Evolutionary conservation across 2,797 vertebrate species (phyloP).

Genomic region (Sebastolobus altivelis): DNA sequence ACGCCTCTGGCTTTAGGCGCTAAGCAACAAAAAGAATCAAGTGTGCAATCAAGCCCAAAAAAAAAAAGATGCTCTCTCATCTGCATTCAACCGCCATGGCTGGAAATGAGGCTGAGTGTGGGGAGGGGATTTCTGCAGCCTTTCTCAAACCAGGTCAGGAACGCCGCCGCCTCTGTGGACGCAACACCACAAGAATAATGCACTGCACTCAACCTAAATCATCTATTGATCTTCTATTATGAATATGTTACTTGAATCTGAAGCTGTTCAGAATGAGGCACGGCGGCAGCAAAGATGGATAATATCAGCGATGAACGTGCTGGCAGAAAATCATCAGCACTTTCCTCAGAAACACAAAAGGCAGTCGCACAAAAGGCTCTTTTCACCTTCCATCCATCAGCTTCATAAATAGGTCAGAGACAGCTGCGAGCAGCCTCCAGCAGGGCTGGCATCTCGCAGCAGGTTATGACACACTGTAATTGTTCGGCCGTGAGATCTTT

Average conservation of each 20-base stretch:
- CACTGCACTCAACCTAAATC: background rate
- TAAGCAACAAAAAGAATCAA: conserved; percentile 4
- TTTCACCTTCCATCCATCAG: conserved; percentile 65
- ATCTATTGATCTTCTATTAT: background rate
- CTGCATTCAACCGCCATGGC: conserved; percentile 37
- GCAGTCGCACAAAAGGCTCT: conserved; percentile 38
- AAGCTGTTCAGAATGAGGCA: background rate
- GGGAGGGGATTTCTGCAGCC: conserved; percentile 60
- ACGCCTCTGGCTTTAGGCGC: conserved; percentile 33
- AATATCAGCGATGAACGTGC: background rate
- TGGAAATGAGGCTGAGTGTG: conserved; percentile 51
- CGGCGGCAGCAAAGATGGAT: background rate
- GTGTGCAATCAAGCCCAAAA: conserved; percentile 10
- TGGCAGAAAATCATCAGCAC: conserved; percentile 3
- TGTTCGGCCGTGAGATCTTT: conserved; percentile 35
- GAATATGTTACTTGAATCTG: background rate
- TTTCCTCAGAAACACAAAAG: conserved; percentile 48
- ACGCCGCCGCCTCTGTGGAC: background rate
- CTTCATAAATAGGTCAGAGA: conserved; percentile 70
- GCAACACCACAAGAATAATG: background rate
- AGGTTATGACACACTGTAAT: conserved; percentile 52
- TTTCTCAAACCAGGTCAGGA: conserved; percentile 55
- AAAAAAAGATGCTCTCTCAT: conserved; percentile 41
- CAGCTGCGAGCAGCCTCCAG: conserved; percentile 62
- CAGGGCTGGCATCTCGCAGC: conserved; percentile 42